Percentiles rank a stretch among this genome's conserved stretches.
These are phyloP conservation scores for human DNA, from an alignment of 2,113 vertebrate genomes.

Conservation along the genomic window GRCh38 chrX:20086501-20087000, in stretches of 20 bases:
- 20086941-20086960: neutral
- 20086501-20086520: neutral
- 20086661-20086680: neutral
- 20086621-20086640: constrained; percentile 36
- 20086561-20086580: neutral
- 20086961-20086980: neutral
- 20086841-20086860: too few species aligned
- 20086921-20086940: constrained; percentile 6
- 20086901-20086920: neutral
- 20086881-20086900: too few species aligned
- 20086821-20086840: too few species aligned
- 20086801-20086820: too few species aligned
- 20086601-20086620: neutral
- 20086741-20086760: neutral
- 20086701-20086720: neutral
- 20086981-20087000: neutral
- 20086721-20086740: neutral
- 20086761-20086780: neutral
- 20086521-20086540: neutral
- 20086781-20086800: too few species aligned
- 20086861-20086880: too few species aligned
- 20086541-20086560: neutral
- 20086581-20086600: neutral
- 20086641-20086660: constrained; percentile 13
- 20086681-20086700: neutral